Base-by-base conservation (phyloP, 2,797 vertebrate genomes). In the Paedocypris micromegethes region DNA sequence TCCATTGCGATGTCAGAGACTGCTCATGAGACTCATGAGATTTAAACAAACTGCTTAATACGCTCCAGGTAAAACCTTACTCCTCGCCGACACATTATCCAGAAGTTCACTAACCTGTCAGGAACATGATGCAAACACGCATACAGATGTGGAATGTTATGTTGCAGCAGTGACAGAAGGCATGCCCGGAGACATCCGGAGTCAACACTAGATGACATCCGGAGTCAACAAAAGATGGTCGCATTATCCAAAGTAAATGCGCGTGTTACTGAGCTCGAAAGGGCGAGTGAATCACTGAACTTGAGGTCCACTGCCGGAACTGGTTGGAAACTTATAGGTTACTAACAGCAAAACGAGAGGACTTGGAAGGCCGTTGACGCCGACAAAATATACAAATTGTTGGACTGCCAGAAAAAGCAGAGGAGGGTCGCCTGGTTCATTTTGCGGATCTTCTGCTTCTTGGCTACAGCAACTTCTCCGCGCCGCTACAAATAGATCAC, bases 101-200 rank as follows among this genome's bases (percentile, higher is more conserved):
- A 4, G 43, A 4, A 47, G 43, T 3, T 42, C 3, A 6, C 6
- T 39, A 40, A n/a, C 39, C 23, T n/a, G 39, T 9, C 49, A 44
- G 4, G 7, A 57, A 39, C 6, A 41, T 8, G n/a, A 48, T 6
- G 5, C 7, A 6, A 6, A 53, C 42, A 41, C 9, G 1, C 43
- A 60, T 2, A 9, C 57, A 23, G 58, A 69, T 55, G 51, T 61
- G 5, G n/a, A 38, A 3, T 49, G 65, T 37, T 53, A 37, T n/a
- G 37, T 58, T 23, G 57, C 42, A 8, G 43, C 57, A 6, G 9
- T 58, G 2, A 2, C 9, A 4, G 57, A 45, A 4, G n/a, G 9
- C 43, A 43, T 58, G 57, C 42, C 56, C 3, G 5, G 49, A 47
- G 58, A 38, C 6, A 8, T 61, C 49, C 6, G 23, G 23, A 23